Evolutionary conservation across 2,113 vertebrate species (phyloP).

Genomic region (Muntiacus reevesi): DNA sequence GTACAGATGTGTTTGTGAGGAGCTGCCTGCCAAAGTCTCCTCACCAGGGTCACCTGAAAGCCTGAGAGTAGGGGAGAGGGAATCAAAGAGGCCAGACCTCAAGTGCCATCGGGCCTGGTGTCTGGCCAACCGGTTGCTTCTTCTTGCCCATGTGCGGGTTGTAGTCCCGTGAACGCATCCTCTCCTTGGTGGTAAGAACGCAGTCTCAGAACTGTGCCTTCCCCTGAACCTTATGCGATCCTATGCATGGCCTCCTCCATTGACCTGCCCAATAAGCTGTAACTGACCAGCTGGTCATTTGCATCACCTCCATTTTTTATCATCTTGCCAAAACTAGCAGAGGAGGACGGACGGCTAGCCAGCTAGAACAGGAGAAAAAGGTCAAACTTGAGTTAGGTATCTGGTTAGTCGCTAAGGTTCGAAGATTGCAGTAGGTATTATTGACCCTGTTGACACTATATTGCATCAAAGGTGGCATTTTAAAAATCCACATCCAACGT

Average conservation of each 20-base stretch:
- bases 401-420: neutral
- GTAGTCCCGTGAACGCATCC: neutral
- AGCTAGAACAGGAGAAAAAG: neutral
- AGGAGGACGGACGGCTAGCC: neutral
- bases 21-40: neutral
- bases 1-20: neutral
- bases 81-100: neutral
- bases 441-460: neutral
- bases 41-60: fast-evolving
- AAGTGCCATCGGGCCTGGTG: fast-evolving
- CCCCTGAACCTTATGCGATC: neutral
- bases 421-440: neutral
- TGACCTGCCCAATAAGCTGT: neutral
- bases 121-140: fast-evolving
- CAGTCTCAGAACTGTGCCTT: neutral
- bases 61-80: neutral
- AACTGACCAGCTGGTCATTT: neutral
- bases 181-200: neutral
- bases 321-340: neutral
- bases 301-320: neutral
- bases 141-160: neutral
- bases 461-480: neutral
- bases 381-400: neutral
- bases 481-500: neutral
- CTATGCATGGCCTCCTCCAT: fast-evolving